Evolutionary conservation across 2,113 vertebrate genomes (phyloP), one percentile per base, ranked within the genome.

Genomic region (Morone saxatilis): DNA sequence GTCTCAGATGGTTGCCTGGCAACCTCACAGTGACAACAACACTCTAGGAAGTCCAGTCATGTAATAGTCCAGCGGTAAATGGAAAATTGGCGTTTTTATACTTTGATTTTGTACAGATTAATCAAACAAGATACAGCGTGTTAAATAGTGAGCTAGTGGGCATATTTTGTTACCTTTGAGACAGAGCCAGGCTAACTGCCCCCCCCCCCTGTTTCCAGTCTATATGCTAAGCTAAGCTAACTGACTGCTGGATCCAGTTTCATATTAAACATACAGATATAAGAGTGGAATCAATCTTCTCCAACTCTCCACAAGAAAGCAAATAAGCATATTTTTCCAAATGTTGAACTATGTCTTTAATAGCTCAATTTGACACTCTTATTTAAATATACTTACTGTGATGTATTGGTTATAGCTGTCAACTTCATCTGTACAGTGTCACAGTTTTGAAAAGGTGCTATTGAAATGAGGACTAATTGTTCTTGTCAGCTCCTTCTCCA

Each of bases 401-500:
- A 59, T 65, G 13, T 31, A 20, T 66, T 53, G 11, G 47, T 77
- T 31, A 25, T 38, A 45, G n/a, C 70, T 86, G 73, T 81, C 84
- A 71, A 9, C 51, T 53, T 76, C 63, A 73, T 80, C 57, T 80
- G 80, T 71, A 60, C 0, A 54, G 16, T 9, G 65, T 75, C 65
- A 66, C 47, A 6, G 19, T 41, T 70, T 47, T 82, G 38, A n/a
- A 63, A 43, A 72, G 38, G 20, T 19, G 72, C 25, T 47, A 25
- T 40, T 71, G 14, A 76, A 68, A 78, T 0, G 11, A 76, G 56
- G 51, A 67, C 45, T 80, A 61, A 71, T 71, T 67, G 56, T 71
- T 47, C 69, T 65, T 8, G n/a, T 53, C 43, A 43, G 63, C 57
- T 60, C 59, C 65, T 40, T 84, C n/a, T 63, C 47, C 3, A 53